A percentile compares a stretch with the other conserved stretches of the same genome.
phyloP scores from a whole-genome alignment of 2,113 vertebrate genomes.

The Sander vitreus region DNA sequence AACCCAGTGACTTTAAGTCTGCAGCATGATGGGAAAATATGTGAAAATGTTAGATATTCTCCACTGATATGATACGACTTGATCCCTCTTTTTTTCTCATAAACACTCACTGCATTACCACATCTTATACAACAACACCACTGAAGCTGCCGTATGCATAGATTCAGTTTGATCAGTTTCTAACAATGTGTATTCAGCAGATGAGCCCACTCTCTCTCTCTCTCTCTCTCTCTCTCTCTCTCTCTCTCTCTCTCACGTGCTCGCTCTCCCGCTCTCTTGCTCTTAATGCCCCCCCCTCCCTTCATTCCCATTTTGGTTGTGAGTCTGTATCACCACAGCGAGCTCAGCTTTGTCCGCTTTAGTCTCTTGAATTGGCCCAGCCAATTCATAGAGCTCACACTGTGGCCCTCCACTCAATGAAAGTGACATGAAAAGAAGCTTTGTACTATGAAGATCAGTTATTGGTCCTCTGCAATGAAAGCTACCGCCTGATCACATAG shows the following conservation, averaged over 20 bases:
- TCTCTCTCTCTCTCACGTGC: background rate
- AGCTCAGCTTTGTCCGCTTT: slow-evolving; percentile 83
- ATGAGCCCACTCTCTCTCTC: slow-evolving; percentile 27
- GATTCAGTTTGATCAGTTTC: slow-evolving; percentile 38
- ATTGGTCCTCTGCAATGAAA: slow-evolving; percentile 72
- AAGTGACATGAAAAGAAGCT: slow-evolving; percentile 88
- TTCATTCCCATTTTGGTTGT: slow-evolving; percentile 77
- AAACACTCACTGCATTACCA: background rate
- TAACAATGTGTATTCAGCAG: slow-evolving; percentile 54
- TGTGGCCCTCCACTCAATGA: slow-evolving; percentile 80
- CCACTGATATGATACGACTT: background rate
- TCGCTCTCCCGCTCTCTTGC: slow-evolving; percentile 13
- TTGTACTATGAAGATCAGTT: slow-evolving; percentile 87
- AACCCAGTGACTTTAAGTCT: background rate
- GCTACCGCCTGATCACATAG: slow-evolving; percentile 77
- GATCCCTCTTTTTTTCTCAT: background rate
- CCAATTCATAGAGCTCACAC: slow-evolving; percentile 80
- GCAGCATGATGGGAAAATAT: background rate
- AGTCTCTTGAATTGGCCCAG: slow-evolving; percentile 77
- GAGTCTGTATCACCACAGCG: slow-evolving; percentile 61
- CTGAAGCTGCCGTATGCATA: background rate
- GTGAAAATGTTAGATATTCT: background rate
- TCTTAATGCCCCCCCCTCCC: slow-evolving; percentile 35
- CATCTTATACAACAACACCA: background rate
- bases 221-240: slow-evolving; percentile 5